Percentiles rank a stretch among this genome's conserved stretches.
Conservation (phyloP, 2,888 invertebrate genomes). For the Scaptomyza flava region DNA sequence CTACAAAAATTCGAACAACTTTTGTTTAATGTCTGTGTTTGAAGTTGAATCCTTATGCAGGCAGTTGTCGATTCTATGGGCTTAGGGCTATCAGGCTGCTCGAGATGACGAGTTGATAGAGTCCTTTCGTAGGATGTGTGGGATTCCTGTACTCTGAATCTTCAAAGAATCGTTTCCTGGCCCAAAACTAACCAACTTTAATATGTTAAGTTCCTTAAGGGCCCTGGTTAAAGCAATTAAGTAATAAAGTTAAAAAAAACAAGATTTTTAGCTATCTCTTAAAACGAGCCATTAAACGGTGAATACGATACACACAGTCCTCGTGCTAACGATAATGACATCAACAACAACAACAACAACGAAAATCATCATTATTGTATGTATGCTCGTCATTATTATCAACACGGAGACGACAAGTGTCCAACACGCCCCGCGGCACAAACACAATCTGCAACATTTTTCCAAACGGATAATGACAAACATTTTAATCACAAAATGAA, state of each 20-base stretch:
- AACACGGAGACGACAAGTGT: constrained; percentile 58
- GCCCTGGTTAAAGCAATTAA: too few species aligned
- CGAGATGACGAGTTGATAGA: too few species aligned
- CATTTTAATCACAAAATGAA: constrained; percentile 79
- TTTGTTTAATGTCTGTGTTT: background rate
- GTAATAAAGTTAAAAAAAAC: too few species aligned
- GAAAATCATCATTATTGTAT: constrained; percentile 15
- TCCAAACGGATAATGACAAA: constrained; percentile 83
- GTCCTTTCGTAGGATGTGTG: too few species aligned
- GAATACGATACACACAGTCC: background rate
- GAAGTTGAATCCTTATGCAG: background rate
- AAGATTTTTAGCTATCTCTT: too few species aligned
- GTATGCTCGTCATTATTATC: constrained; percentile 14
- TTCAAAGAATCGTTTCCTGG: too few species aligned
- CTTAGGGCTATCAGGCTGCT: too few species aligned
- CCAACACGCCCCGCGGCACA: constrained; percentile 77
- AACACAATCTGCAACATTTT: constrained; percentile 83
- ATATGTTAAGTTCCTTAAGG: too few species aligned
- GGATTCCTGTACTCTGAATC: too few species aligned
- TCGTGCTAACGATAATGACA: constrained; percentile 44
- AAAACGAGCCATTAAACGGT: too few species aligned
- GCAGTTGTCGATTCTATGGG: too few species aligned
- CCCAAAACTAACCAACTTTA: too few species aligned
- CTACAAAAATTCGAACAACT: background rate
- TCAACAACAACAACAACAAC: constrained; percentile 15